These are phyloP conservation scores for Brachyptera risi DNA, from an alignment of 2,888 invertebrate species.

Conservation along the genomic window DNA sequence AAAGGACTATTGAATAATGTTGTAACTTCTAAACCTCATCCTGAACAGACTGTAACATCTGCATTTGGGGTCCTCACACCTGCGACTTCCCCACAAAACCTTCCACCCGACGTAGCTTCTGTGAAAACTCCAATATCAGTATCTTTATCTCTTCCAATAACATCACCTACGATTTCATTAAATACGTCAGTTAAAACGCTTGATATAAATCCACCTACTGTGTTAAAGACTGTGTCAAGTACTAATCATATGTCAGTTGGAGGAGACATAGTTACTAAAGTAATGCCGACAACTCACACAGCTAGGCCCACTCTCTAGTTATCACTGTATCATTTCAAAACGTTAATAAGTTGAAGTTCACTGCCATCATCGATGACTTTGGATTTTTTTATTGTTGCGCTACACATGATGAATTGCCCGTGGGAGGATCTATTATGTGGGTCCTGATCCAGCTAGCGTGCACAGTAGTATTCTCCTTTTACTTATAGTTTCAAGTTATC, in stretches of 20 bases:
- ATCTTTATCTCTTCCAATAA: conserved; percentile 24
- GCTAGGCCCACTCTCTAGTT: not conserved
- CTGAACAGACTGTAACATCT: conserved; percentile 21
- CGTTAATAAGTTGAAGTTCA: too few species aligned
- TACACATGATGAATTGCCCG: too few species aligned
- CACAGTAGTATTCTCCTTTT: too few species aligned
- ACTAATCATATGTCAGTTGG: not conserved
- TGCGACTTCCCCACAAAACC: conserved; percentile 42
- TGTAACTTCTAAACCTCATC: not conserved
- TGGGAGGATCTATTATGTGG: too few species aligned
- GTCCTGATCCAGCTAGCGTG: too few species aligned
- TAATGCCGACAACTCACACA: not conserved
- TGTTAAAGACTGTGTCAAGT: too few species aligned
- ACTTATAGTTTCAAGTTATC: too few species aligned
- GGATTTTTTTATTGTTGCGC: too few species aligned
- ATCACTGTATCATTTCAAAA: not conserved
- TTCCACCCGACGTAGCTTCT: conserved; percentile 38
- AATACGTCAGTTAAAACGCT: conserved; percentile 21
- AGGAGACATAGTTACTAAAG: not conserved
- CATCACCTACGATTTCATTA: conserved; percentile 33
- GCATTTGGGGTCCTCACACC: conserved; percentile 41
- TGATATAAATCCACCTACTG: conserved; percentile 37
- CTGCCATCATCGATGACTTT: too few species aligned
- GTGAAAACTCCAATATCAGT: conserved; percentile 1
- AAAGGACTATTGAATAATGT: conserved; percentile 12